Evolutionary conservation across 2,113 vertebrate species (phyloP).

Genomic region (Neogobius melanostomus): DNA sequence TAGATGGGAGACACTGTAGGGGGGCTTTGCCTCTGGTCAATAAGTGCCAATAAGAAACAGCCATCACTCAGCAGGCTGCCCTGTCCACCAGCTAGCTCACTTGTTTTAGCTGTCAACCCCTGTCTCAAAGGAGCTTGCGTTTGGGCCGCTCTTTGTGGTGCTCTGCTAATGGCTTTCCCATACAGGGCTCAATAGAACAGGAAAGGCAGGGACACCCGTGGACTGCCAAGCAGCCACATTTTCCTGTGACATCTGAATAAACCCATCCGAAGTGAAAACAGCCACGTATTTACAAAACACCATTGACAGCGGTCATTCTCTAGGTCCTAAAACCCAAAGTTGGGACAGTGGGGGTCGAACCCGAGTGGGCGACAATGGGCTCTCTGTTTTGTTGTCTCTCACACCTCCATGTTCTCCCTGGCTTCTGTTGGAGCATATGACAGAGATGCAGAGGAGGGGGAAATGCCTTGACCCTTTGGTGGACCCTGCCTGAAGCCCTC

Average conservation of each 20-base stretch:
- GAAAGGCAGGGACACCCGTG: slow-evolving; percentile 46
- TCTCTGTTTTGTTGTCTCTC: slow-evolving; percentile 71
- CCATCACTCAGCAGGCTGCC: slow-evolving; percentile 72
- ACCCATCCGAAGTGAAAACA: slow-evolving; percentile 58
- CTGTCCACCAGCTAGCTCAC: slow-evolving; percentile 70
- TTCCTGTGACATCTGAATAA: slow-evolving; percentile 55
- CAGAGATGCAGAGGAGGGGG: slow-evolving; percentile 45
- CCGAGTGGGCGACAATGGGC: slow-evolving; percentile 60
- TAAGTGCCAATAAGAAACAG: slow-evolving; percentile 68
- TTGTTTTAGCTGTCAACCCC: slow-evolving; percentile 69
- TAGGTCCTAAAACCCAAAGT: slow-evolving; percentile 48
- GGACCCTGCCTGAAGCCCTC: slow-evolving; percentile 45
- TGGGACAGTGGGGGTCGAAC: slow-evolving; percentile 41
- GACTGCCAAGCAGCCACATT: slow-evolving; percentile 61
- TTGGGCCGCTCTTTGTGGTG: slow-evolving; percentile 46
- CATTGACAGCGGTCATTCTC: slow-evolving; percentile 61
- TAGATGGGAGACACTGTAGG: slow-evolving; percentile 63
- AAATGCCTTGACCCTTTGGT: slow-evolving; percentile 60
- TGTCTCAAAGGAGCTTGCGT: slow-evolving; percentile 53
- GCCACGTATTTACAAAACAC: slow-evolving; percentile 67
- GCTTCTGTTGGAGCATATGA: slow-evolving; percentile 55
- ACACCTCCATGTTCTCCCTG: slow-evolving; percentile 59
- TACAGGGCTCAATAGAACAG: slow-evolving; percentile 59
- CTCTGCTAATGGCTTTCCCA: slow-evolving; percentile 60
- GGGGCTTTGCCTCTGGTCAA: slow-evolving; percentile 68